Conservation (phyloP, 2,888 invertebrate genomes). For the Scrobipalpa atriplicella region DNA sequence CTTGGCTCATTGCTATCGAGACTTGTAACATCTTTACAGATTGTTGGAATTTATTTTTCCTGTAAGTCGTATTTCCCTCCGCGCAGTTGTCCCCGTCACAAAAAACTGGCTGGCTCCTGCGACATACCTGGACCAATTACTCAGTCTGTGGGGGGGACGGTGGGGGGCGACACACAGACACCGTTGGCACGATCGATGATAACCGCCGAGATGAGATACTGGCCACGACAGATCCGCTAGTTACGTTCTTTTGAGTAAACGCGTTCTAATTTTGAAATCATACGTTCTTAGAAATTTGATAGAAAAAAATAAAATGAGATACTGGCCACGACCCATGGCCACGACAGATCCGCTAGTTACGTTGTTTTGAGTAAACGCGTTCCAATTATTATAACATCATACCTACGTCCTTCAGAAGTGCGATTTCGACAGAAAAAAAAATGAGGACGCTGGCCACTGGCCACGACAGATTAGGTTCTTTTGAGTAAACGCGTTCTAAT, state of each 20-base stretch:
- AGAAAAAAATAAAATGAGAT: slow-evolving; percentile 40
- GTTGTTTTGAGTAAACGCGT: neutral
- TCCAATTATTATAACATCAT: too few species aligned
- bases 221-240: slow-evolving; percentile 10
- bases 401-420: too few species aligned
- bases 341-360: neutral
- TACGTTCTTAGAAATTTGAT: slow-evolving; percentile 47
- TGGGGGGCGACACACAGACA: slow-evolving; percentile 51
- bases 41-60: neutral
- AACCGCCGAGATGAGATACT: slow-evolving; percentile 36
- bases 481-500: neutral
- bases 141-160: slow-evolving; percentile 48
- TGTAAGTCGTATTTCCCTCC: neutral
- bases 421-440: too few species aligned
- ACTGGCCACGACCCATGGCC: slow-evolving; percentile 8
- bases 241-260: neutral
- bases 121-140: slow-evolving; percentile 65
- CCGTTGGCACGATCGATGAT: slow-evolving; percentile 65
- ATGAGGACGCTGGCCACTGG: too few species aligned
- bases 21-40: too few species aligned
- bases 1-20: too few species aligned
- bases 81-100: neutral
- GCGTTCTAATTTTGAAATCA: neutral
- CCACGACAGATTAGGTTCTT: too few species aligned
- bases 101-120: neutral